These are phyloP conservation scores for Rostratula benghalensis DNA, from an alignment of 2,113 vertebrate genomes.

Conservation along the genomic window DNA sequence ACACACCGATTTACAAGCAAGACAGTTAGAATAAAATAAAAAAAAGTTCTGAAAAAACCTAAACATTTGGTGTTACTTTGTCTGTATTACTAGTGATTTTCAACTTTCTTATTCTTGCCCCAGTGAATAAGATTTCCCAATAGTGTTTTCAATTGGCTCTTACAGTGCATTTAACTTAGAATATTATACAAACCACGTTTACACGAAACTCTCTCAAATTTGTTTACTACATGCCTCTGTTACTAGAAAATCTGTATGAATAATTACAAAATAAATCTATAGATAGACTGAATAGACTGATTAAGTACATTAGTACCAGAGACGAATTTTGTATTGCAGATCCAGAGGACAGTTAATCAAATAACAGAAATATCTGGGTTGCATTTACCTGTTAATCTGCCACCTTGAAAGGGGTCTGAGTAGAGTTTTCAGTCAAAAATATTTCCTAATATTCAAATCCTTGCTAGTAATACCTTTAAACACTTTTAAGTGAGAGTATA, in stretches of 20 bases:
- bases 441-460: not conserved
- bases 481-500: not conserved
- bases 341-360: not conserved
- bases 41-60: not conserved
- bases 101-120: not conserved
- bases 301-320: not conserved
- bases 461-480: not conserved
- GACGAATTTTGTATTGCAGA: not conserved
- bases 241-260: not conserved
- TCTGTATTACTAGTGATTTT: not conserved
- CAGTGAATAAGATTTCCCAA: not conserved
- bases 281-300: not conserved
- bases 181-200: not conserved
- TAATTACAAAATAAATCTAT: not conserved
- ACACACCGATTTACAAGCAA: not conserved
- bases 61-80: not conserved
- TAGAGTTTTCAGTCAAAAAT: not conserved
- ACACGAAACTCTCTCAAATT: not conserved
- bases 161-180: not conserved
- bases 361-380: not conserved
- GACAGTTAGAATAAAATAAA: not conserved
- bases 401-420: not conserved
- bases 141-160: not conserved
- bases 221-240: not conserved
- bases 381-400: not conserved